phyloP scores from a whole-genome alignment of 2,888 invertebrate genomes.

The Apoda limacodes region DNA sequence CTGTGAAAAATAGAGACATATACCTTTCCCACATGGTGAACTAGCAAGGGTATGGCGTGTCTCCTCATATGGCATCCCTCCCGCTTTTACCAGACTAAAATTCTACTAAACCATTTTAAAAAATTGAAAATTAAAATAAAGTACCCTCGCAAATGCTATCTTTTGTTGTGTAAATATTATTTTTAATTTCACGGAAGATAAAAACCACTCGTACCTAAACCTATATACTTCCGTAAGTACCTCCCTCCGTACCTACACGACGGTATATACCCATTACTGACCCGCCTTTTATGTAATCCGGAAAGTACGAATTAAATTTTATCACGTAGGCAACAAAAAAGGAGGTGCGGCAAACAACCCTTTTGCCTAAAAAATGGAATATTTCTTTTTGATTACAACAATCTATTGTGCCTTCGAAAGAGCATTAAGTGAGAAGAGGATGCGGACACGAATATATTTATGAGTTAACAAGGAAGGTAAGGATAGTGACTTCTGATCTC shows the following conservation, averaged over 20 bases:
- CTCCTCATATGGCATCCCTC: too few species aligned
- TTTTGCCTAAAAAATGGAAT: slow-evolving; percentile 57
- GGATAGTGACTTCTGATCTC: too few species aligned
- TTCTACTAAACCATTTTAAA: not conserved
- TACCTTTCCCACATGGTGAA: too few species aligned
- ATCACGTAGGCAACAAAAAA: slow-evolving; percentile 56
- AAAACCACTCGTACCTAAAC: slow-evolving; percentile 13
- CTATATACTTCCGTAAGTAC: not conserved
- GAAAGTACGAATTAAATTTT: slow-evolving; percentile 64
- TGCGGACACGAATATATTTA: slow-evolving; percentile 9
- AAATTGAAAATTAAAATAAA: not conserved
- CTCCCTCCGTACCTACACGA: slow-evolving; percentile 25
- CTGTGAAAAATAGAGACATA: too few species aligned
- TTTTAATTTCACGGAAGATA: slow-evolving; percentile 23
- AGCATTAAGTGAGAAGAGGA: slow-evolving; percentile 22
- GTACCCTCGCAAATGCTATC: too few species aligned
- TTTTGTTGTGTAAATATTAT: too few species aligned
- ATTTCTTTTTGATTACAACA: slow-evolving; percentile 70
- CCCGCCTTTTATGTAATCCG: slow-evolving; percentile 53
- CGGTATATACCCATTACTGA: slow-evolving; percentile 15
- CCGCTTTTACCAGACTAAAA: too few species aligned
- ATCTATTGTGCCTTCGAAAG: slow-evolving; percentile 51
- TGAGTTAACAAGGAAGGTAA: too few species aligned
- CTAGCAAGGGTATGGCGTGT: too few species aligned
- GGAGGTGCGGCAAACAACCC: slow-evolving; percentile 48